Percentiles rank a stretch among this genome's conserved stretches.
These are phyloP conservation scores for Pammene fasciana DNA, from an alignment of 2,888 invertebrate species.

Conservation along the genomic window DNA sequence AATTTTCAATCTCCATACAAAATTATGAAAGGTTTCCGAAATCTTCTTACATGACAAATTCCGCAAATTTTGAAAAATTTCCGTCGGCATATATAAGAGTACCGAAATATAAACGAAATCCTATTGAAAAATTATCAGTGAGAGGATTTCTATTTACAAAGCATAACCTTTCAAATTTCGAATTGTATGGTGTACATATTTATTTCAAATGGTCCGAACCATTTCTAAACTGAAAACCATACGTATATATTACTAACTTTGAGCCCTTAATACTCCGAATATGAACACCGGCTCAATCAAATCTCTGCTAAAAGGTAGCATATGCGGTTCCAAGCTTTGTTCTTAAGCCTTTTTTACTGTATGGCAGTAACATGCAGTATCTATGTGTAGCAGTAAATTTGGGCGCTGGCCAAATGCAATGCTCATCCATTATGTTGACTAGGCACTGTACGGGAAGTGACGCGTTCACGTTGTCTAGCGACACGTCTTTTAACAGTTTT, in stretches of 20 bases:
- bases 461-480: constrained; percentile 45
- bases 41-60: too few relatives aligned
- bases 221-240: constrained; percentile 5
- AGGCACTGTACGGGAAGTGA: constrained; percentile 50
- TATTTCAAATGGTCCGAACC: constrained; percentile 1
- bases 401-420: constrained; percentile 82
- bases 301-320: constrained; percentile 5
- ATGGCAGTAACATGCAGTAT: constrained; percentile 57
- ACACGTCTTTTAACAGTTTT: constrained; percentile 40
- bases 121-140: too few relatives aligned
- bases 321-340: neutral
- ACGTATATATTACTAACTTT: constrained; percentile 14
- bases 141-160: neutral
- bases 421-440: constrained; percentile 76
- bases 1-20: too few relatives aligned
- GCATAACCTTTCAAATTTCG: neutral
- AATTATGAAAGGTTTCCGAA: too few relatives aligned
- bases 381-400: constrained; percentile 76
- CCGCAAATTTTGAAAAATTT: too few relatives aligned
- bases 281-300: constrained; percentile 8
- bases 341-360: constrained; percentile 13
- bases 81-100: too few relatives aligned
- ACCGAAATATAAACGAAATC: too few relatives aligned
- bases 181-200: neutral
- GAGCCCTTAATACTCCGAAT: constrained; percentile 19